A percentile compares a stretch with the other conserved stretches of the same genome.
Conservation (phyloP, 1,140 invertebrate species). For the Zaprionus capensis region DNA sequence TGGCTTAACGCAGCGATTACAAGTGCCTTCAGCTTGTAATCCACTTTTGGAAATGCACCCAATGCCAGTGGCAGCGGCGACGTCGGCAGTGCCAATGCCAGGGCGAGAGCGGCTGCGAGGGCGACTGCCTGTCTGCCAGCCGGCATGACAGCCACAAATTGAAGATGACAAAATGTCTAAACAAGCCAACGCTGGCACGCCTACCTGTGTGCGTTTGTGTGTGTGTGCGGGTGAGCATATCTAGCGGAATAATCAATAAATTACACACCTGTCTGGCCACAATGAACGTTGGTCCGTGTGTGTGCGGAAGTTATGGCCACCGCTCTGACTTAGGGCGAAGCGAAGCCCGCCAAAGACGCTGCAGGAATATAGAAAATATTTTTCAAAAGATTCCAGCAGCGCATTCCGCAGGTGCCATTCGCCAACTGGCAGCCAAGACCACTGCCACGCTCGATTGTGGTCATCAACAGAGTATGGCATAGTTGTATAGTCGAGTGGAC, state of each 20-base stretch:
- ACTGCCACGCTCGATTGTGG: slow-evolving; percentile 22
- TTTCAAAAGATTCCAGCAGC: slow-evolving; percentile 74
- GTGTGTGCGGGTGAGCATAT: slow-evolving; percentile 52
- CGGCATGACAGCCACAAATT: slow-evolving; percentile 80
- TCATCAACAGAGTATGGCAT: not conserved
- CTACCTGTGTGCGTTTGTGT: slow-evolving; percentile 40
- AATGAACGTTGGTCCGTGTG: slow-evolving; percentile 49
- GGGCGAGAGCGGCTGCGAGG: slow-evolving; percentile 5
- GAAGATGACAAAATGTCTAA: slow-evolving; percentile 83
- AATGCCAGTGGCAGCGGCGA: slow-evolving; percentile 22
- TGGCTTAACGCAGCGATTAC: slow-evolving; percentile 82
- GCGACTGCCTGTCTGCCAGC: slow-evolving; percentile 43
- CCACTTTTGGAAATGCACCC: slow-evolving; percentile 80
- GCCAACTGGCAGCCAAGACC: slow-evolving; percentile 31
- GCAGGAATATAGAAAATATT: slow-evolving; percentile 69
- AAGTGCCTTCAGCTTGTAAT: slow-evolving; percentile 82
- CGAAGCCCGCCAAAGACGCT: slow-evolving; percentile 8
- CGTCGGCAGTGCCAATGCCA: slow-evolving; percentile 8
- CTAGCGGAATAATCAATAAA: slow-evolving; percentile 82
- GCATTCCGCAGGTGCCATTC: slow-evolving; percentile 78
- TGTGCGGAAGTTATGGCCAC: slow-evolving; percentile 61
- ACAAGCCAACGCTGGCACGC: slow-evolving; percentile 49
- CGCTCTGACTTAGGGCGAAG: slow-evolving; percentile 31
- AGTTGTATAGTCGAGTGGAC: slow-evolving; percentile 6
- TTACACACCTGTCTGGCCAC: slow-evolving; percentile 82